These are phyloP conservation scores for Apis mellifera DNA, from an alignment of 1,140 invertebrate species.

Conservation along the genomic window DNA sequence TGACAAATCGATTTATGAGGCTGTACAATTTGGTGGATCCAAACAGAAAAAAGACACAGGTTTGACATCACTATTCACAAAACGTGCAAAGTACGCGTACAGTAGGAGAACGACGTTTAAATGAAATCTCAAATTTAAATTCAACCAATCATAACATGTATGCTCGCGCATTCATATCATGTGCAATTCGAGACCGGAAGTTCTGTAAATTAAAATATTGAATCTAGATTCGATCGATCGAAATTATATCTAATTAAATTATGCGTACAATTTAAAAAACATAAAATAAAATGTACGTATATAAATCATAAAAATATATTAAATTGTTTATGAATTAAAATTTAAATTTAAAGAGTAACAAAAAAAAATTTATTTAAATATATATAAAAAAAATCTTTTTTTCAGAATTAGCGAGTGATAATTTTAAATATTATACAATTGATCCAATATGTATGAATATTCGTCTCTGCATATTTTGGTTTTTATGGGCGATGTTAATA, in stretches of 20 bases:
- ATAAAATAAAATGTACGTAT: background rate
- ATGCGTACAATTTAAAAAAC: background rate
- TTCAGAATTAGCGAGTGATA: constrained; percentile 55
- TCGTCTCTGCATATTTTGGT: constrained; percentile 71
- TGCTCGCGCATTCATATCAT: background rate
- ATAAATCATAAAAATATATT: background rate
- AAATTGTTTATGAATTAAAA: background rate
- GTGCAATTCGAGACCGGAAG: background rate
- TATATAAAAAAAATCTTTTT: constrained; percentile 8
- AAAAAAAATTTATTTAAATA: background rate
- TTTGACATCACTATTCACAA: background rate
- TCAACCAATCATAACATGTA: background rate
- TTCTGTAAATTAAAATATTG: background rate
- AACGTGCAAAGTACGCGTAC: background rate
- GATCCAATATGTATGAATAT: constrained; percentile 68
- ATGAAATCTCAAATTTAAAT: background rate
- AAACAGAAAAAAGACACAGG: background rate
- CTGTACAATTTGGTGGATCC: constrained; percentile 16
- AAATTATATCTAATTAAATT: too few species aligned
- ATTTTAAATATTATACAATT: constrained; percentile 63
- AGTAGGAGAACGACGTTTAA: too few species aligned
- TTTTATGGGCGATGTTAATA: constrained; percentile 67
- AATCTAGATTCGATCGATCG: background rate
- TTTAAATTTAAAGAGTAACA: background rate
- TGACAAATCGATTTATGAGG: constrained; percentile 6